Evolutionary conservation across 2,888 invertebrate genomes (phyloP).

Genomic region (Eupelmus urozonus): DNA sequence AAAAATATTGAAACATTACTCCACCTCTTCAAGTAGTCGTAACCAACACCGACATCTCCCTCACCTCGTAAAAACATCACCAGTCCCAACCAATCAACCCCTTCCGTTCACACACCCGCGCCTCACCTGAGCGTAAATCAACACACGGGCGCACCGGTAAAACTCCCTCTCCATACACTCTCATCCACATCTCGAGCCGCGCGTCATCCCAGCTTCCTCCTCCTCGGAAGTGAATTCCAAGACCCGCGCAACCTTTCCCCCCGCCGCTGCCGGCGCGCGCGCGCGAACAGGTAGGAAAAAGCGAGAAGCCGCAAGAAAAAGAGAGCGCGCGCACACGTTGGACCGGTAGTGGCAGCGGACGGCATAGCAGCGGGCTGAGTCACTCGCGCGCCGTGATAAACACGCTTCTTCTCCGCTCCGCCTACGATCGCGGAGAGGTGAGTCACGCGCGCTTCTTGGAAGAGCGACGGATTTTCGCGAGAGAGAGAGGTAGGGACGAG

Average conservation of each 20-base stretch:
- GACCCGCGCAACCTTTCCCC: background rate
- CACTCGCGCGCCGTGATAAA: background rate
- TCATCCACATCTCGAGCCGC: background rate
- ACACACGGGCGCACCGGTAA: no score
- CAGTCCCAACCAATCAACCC: no score
- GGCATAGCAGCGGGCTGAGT: conserved; percentile 47
- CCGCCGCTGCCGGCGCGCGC: no score
- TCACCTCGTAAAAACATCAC: no score
- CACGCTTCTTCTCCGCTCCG: background rate
- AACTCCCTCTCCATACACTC: no score
- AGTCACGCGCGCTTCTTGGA: conserved; percentile 32
- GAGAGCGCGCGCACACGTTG: background rate
- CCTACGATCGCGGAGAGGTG: conserved; percentile 8
- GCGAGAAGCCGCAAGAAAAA: background rate
- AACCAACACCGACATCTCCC: no score
- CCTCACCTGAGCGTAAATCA: no score
- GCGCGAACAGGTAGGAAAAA: conserved; percentile 34
- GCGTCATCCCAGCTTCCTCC: background rate
- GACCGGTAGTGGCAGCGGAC: conserved; percentile 7
- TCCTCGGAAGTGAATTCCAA: conserved; percentile 26
- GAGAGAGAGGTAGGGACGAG: no score
- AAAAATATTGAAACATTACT: no score
- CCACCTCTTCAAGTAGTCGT: no score
- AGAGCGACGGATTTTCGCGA: no score
- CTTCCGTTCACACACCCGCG: no score